Base-by-base conservation (phyloP, 2,888 invertebrate species). In the Coelopa pilipes region DNA sequence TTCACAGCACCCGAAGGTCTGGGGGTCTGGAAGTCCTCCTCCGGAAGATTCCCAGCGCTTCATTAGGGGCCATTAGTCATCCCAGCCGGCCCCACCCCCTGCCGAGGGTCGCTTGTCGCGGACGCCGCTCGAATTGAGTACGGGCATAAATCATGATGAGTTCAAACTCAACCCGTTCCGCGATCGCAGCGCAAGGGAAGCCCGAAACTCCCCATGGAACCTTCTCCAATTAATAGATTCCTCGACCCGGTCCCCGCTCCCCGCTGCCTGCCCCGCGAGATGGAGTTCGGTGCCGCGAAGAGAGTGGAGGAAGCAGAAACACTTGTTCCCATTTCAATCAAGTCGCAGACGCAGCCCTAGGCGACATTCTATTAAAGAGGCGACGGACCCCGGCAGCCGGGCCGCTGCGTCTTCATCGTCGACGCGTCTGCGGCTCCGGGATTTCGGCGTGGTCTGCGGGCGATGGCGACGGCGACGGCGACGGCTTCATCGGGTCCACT, bases 331-430 rank as follows among this genome's bases (percentile, higher is more conserved):
- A 10, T 63, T 65, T 46, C 65, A 47, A 65, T 46, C 46, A 59
- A 21, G 13, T 13, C 46, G 9, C 34, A 59, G n/a, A 21, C 19
- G 21, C 17, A 59, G 46, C 19, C 46, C 47, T 65, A 65, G n/a
- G 65, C 65, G 47, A 65, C 65, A 65, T 17, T 65, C 65, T 65
- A 65, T 47, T 45, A 65, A 65, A 65, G 19, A 19, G 17, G n/a
- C 46, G 17, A 59, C 46, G 46, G 46, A 65, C 45, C 65, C 65
- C 45, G 46, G 34, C n/a, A 34, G 46, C 46, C 46, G 45, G 15
- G 13, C 17, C 19, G 45, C 7, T 34, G 34, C 34, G 34, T 34
- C 34, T 34, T 34, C 34, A 34, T 34, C 34, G 7, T 34, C 34
- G 34, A 34, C 34, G 46, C 7, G 11, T 15, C n/a, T 11, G 17